phyloP scores from a whole-genome alignment of 2,113 vertebrate species.

The Clarias batrachus region DNA sequence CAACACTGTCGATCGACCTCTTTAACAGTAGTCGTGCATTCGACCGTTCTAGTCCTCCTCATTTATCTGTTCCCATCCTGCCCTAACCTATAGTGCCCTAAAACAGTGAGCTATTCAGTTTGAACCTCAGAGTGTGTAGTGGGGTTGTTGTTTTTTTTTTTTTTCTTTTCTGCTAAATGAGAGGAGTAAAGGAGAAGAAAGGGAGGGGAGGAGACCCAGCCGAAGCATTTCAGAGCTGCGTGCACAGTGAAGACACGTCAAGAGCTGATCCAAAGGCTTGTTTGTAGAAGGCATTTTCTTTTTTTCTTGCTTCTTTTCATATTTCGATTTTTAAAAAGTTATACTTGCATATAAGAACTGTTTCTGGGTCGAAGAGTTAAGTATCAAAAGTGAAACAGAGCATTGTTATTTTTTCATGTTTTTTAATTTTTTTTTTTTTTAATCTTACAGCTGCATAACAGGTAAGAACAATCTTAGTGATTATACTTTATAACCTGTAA shows the following conservation, averaged over 20 bases:
- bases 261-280: slow-evolving; percentile 63
- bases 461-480: slow-evolving; percentile 3
- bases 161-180: slow-evolving; percentile 24
- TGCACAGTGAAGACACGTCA: slow-evolving; percentile 39
- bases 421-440: not conserved
- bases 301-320: slow-evolving; percentile 30
- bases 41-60: not conserved
- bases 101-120: slow-evolving; percentile 42
- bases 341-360: slow-evolving; percentile 59
- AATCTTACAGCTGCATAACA: not conserved
- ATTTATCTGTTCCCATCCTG: slow-evolving; percentile 27
- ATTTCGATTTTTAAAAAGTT: slow-evolving; percentile 50
- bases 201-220: not conserved
- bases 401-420: slow-evolving; percentile 1
- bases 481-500: not conserved
- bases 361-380: not conserved
- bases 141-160: slow-evolving; percentile 52
- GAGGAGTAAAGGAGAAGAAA: slow-evolving; percentile 48
- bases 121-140: slow-evolving; percentile 51
- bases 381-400: not conserved
- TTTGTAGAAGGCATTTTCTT: not conserved
- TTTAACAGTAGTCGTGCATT: not conserved
- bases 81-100: slow-evolving; percentile 30
- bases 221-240: slow-evolving; percentile 45
- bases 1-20: not conserved